phyloP scores from a whole-genome alignment of 2,113 vertebrate genomes.

The Rhinopomastus cyanomelas region DNA sequence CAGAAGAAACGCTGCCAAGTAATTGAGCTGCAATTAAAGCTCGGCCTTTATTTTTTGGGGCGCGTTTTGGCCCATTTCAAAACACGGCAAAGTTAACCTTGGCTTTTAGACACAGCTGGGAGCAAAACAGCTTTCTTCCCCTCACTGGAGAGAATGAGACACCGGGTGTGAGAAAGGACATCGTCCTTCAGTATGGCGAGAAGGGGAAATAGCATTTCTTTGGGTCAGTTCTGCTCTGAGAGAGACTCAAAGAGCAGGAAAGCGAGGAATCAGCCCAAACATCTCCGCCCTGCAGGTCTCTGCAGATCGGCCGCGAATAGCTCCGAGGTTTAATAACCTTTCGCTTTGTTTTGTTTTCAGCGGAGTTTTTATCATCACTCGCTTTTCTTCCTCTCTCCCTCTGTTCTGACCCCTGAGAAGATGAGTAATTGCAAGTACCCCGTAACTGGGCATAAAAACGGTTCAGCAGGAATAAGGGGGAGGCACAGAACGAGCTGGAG shows the following conservation, averaged over 20 bases:
- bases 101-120: neutral
- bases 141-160: neutral
- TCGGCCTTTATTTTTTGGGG: constrained; percentile 65
- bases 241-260: neutral
- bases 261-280: neutral
- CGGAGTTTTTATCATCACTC: neutral
- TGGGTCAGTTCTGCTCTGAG: neutral
- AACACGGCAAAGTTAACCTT: neutral
- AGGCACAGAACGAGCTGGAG: constrained; percentile 56
- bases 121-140: neutral
- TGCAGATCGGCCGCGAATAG: neutral
- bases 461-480: neutral
- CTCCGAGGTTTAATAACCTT: neutral
- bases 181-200: neutral
- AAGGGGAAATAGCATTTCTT: constrained; percentile 1
- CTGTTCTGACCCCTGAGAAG: constrained; percentile 1
- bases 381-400: neutral
- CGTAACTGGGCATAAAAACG: neutral
- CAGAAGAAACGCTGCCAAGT: constrained; percentile 75
- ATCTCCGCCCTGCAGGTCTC: neutral
- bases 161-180: neutral
- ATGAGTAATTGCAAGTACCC: neutral
- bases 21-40: constrained; percentile 77
- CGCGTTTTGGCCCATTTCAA: constrained; percentile 64
- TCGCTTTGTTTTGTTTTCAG: neutral